Evolutionary conservation across 2,888 invertebrate species (phyloP), one percentile per base, ranked within the genome.

Genomic region (Hemistola chrysoprasaria): DNA sequence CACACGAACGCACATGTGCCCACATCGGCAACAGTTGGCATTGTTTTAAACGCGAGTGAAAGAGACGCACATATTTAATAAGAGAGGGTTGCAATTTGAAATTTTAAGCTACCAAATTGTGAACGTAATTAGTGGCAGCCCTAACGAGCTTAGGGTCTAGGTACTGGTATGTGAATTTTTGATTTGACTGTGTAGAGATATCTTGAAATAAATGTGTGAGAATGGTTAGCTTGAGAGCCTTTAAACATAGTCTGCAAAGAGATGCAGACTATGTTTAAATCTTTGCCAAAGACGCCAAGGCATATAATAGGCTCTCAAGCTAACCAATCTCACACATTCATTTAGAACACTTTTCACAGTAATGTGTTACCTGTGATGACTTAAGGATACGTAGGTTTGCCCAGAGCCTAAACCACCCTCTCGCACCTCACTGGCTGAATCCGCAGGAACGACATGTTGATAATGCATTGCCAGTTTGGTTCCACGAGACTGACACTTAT

Each of bases 51-150:
- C 62, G 71, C 29, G 80, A 51, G 48, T 54, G 72, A 82, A 48
- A 61, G 73, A 58, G 78, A 79, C 35, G 47, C 57, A 36, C 26
- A 44, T 40, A 55, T 38, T 39, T 25, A 2, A 16, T 16, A 16
- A 16, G 56, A 68, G 62, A 72, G 75, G 73, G 73, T 72, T 65
- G 64, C 63, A 66, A 72, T 78, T 78, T 72, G 59, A 74, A 75
- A 81, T 77, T 80, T 82, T 77, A 78, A 81, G 79, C 80, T 71
- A 59, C 70, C 67, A 71, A 76, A 79, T 78, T 80, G 75, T 71
- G 73, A 70, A 62, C 76, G 77, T 80, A 82, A 82, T 83, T 84
- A 84, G 81, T 78, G 83, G 81, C 69, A 62, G 65, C 64, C 65
- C 69, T 78, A 78, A 79, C 78, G 77, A 76, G 77, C 71, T 80